Evolutionary conservation across 2,888 invertebrate genomes (phyloP).

Genomic region (Megamerina dolium): DNA sequence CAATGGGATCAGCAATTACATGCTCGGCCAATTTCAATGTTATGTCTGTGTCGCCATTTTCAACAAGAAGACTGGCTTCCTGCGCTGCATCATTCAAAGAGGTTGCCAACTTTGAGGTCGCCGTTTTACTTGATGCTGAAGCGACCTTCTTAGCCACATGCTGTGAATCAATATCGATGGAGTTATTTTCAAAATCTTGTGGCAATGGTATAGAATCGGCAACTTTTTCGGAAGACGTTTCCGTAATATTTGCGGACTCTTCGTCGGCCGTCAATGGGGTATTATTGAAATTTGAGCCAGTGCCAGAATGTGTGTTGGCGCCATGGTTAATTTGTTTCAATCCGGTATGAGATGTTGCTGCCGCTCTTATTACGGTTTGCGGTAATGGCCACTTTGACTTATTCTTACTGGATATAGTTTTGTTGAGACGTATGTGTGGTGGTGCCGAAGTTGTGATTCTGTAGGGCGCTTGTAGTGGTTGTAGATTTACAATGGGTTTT

Average conservation of each 20-base stretch:
- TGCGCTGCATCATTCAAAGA: slow-evolving; percentile 15
- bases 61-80: not conserved
- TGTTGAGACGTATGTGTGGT: slow-evolving; percentile 26
- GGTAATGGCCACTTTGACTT: slow-evolving; percentile 42
- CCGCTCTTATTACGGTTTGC: slow-evolving; percentile 33
- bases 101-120: slow-evolving; percentile 6
- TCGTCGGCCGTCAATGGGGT: not conserved
- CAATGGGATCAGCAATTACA: slow-evolving; percentile 29
- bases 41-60: slow-evolving; percentile 10
- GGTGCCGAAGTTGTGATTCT: slow-evolving; percentile 32
- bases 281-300: not conserved
- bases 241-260: slow-evolving; percentile 20
- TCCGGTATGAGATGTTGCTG: slow-evolving; percentile 15
- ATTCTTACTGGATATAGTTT: slow-evolving; percentile 38
- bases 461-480: slow-evolving; percentile 19
- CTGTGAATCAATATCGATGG: slow-evolving; percentile 43
- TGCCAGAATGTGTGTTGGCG: not conserved
- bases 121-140: not conserved
- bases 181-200: slow-evolving; percentile 47
- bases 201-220: slow-evolving; percentile 32
- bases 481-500: slow-evolving; percentile 31
- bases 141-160: slow-evolving; percentile 21
- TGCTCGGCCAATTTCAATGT: slow-evolving; percentile 26
- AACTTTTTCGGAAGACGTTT: slow-evolving; percentile 39
- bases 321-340: not conserved